Conservation (phyloP, 2,888 invertebrate species). For the Eristalis tenax region DNA sequence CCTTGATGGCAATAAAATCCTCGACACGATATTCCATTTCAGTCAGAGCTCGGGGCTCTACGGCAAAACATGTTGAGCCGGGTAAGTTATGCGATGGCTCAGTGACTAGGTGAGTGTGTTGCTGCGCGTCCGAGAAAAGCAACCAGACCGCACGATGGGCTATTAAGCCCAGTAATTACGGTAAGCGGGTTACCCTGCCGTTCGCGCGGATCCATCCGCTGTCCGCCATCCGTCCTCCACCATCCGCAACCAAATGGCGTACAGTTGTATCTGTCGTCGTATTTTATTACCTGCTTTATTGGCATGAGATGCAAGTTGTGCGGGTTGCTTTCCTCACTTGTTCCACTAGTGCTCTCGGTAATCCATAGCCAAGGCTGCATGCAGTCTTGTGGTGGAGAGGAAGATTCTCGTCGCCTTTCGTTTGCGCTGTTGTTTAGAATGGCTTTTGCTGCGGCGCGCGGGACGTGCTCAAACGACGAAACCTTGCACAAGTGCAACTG, state of each 20-base stretch:
- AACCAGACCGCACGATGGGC: slow-evolving; percentile 40
- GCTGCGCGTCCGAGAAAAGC: slow-evolving; percentile 28
- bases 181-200: slow-evolving; percentile 59
- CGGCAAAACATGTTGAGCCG: slow-evolving; percentile 54
- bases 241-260: slow-evolving; percentile 37
- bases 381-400: slow-evolving; percentile 12
- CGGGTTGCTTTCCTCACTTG: slow-evolving; percentile 26
- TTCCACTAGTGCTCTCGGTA: background rate
- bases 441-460: background rate
- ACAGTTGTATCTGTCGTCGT: slow-evolving; percentile 50
- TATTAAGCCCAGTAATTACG: slow-evolving; percentile 43
- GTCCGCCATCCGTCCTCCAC: background rate
- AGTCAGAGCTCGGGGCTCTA: slow-evolving; percentile 38
- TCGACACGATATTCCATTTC: slow-evolving; percentile 49
- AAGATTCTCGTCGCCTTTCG: slow-evolving; percentile 34
- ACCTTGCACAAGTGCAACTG: slow-evolving; percentile 57
- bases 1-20: slow-evolving; percentile 35
- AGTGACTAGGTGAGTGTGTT: slow-evolving; percentile 63
- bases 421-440: background rate
- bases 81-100: slow-evolving; percentile 59
- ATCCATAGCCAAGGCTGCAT: slow-evolving; percentile 2
- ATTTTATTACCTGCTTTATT: slow-evolving; percentile 59
- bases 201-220: slow-evolving; percentile 30
- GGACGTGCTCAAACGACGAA: background rate
- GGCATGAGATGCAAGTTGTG: slow-evolving; percentile 15